Evolutionary conservation across 2,113 vertebrate species (phyloP), one percentile per base, ranked within the genome.

Genomic region (Salvelinus sp.): DNA sequence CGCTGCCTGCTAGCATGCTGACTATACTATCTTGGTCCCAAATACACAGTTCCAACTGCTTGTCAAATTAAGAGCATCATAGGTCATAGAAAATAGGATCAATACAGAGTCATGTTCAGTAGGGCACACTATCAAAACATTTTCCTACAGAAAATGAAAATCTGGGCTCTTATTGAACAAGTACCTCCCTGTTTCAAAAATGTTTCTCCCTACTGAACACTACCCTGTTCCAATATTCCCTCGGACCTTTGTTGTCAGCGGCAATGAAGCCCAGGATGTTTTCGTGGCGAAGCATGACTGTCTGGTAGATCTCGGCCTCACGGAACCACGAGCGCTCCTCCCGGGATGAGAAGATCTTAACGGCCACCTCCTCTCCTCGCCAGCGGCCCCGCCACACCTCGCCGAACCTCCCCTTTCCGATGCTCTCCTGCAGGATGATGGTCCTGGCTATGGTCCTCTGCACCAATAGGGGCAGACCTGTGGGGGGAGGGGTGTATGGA

Each of bases 291-390:
- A 99, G 90, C 98, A 99, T 99, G 58, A 99, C 98, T 0, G 98
- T 99, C 88, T 99, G 98, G 89, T 99, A 99, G 84, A 99, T 99
- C 92, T 99, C 98, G 18, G 98, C 98, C 82, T 99, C 98, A 0
- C 98, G 94, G 89, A 99, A 99, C 97, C 98, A 99, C 0, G 98
- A 99, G 62, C 98, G 96, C 63, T 99, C 98, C 90, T 99, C 98
- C 13, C 98, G 95, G 2, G 98, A 99, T 0, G 97, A 99, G 72
- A 99, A 99, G 72, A 99, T 99, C 91, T 99, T 99, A 23, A 99
- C 98, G 0, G 98, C 98, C 64, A 99, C 98, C 90, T 99, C 98
- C 91, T 99, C 97, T 30, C 97, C 98, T 64, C 98, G 93, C 98
- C 98, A 99, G 78, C 98, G 98, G 0, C 98, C 98, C 58, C 98